phyloP scores from a whole-genome alignment of 2,113 vertebrate genomes.

The Calcarius ornatus region DNA sequence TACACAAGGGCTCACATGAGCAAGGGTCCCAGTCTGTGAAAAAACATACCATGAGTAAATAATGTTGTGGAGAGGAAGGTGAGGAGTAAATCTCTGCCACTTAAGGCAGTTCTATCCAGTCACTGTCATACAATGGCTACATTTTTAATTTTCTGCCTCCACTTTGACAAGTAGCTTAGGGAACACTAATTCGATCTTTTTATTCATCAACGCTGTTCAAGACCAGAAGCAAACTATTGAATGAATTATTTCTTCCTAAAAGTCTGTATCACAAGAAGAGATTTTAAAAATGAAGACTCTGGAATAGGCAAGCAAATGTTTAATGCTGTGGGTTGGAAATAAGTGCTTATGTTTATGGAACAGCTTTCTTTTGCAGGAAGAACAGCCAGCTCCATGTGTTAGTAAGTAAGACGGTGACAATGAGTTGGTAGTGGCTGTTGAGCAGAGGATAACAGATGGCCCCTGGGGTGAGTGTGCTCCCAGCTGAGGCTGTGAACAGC shows the following conservation, averaged over 20 bases:
- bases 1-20: not conserved
- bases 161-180: not conserved
- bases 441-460: not conserved
- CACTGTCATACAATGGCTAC: not conserved
- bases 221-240: not conserved
- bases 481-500: not conserved
- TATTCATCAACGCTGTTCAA: not conserved
- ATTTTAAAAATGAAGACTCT: not conserved
- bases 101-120: not conserved
- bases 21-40: not conserved
- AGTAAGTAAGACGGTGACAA: not conserved
- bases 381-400: not conserved
- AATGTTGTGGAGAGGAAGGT: rapidly evolving
- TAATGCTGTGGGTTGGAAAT: not conserved
- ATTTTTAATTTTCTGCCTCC: not conserved
- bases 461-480: not conserved
- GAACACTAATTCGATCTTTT: not conserved
- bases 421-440: slow-evolving; percentile 4
- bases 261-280: not conserved
- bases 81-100: not conserved
- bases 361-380: not conserved
- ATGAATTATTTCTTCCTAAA: not conserved
- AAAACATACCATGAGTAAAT: not conserved
- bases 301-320: not conserved
- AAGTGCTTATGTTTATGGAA: not conserved